Base-by-base conservation (phyloP, 1,140 invertebrate genomes). In the Drosophila parvula region DNA sequence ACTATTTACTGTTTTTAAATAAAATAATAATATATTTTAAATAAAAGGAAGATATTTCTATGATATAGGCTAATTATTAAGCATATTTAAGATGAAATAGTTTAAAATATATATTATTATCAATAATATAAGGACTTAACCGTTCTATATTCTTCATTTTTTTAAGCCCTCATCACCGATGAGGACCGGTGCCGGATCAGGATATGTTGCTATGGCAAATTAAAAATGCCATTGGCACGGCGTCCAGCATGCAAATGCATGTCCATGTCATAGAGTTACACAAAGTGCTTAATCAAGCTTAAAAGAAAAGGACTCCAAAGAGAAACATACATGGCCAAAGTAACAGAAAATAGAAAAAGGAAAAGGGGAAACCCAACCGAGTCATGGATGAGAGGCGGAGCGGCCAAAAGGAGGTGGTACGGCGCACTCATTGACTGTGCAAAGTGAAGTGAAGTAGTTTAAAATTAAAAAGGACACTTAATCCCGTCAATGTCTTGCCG, bases 391-490 rank as follows among this genome's bases (percentile, higher is more conserved):
- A 44, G 41, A 10, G 41, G 28, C 28, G 32, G 30, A 36, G n/a
- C 40, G 18, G 48, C 30, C 16, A 28, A 28, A 28, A 10, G 45
- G 7, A 12, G 41, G 9, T 12, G 41, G 9, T 12, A 62, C 50
- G 61, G 51, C 57, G 34, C 60, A 61, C 76, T 80, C 81, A 84
- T 77, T 74, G 68, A 77, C 79, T 88, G 83, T 74, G 80, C 70
- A 86, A 77, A 88, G 77, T 84, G 71, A 88, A 81, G 80, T 81
- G 84, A 83, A 88, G 84, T 88, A 83, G 78, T 88, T 88, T 78
- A 81, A 89, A 88, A 88, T 88, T 88, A 88, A 89, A 89, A 88
- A 84, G 84, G 84, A 89, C 84, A 89, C 80, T 84, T 75, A 83
- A 89, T 89, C 84, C 84, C 71, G 83, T 82, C 75, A 79, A 79